Percentiles rank a stretch among this genome's conserved stretches.
These are phyloP conservation scores for Euura lappo DNA, from an alignment of 1,140 invertebrate genomes.

Conservation along the genomic window DNA sequence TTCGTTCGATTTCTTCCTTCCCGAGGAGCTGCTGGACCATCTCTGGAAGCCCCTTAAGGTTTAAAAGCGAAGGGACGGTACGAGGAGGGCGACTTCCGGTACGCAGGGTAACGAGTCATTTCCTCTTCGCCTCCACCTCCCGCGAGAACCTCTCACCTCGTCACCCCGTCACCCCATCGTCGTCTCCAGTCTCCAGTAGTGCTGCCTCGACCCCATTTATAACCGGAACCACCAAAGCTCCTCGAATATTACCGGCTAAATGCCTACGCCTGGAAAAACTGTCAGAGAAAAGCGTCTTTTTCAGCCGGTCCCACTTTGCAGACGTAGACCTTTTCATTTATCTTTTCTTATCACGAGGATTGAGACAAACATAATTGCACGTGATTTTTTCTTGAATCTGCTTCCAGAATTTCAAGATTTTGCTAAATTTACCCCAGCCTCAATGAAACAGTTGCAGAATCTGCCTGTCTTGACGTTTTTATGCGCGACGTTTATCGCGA, in stretches of 20 bases:
- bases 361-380: too few species aligned
- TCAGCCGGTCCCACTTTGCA: background rate
- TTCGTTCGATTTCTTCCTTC: conserved; percentile 15
- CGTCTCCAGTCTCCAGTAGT: background rate
- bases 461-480: too few species aligned
- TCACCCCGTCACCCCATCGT: conserved; percentile 17
- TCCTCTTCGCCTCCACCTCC: conserved; percentile 40
- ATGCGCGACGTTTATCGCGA: too few species aligned
- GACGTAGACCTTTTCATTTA: too few species aligned
- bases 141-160: conserved; percentile 21
- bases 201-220: conserved; percentile 22
- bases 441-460: too few species aligned
- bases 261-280: conserved; percentile 8
- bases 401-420: too few species aligned
- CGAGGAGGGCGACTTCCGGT: conserved; percentile 51
- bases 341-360: too few species aligned
- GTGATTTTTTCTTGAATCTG: too few species aligned
- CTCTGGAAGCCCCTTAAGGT: background rate
- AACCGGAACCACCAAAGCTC: conserved; percentile 31
- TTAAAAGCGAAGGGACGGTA: conserved; percentile 23
- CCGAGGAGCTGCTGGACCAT: background rate
- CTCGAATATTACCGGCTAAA: conserved; percentile 37
- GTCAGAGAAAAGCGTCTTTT: background rate
- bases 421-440: too few species aligned
- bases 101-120: conserved; percentile 53